Percentiles rank a stretch among this genome's conserved stretches.
Evolutionary conservation across 2,888 invertebrate species (phyloP).

Genomic region (Lasioglossum pauxillum): DNA sequence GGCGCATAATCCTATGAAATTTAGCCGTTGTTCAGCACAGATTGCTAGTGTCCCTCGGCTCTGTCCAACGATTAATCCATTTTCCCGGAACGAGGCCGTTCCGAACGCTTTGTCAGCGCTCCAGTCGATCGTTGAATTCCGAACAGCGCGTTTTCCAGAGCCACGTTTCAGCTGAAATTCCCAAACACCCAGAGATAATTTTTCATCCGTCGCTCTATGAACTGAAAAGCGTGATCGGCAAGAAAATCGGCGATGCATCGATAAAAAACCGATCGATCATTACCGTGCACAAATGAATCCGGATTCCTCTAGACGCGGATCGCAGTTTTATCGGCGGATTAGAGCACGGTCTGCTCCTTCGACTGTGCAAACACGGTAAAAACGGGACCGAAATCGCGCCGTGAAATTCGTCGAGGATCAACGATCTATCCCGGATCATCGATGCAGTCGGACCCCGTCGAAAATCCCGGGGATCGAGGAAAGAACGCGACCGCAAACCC

Average conservation of each 20-base stretch:
- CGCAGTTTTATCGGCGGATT: slow-evolving; percentile 32
- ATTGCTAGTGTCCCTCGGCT: slow-evolving; percentile 26
- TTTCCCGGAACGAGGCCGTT: neutral
- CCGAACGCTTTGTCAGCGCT: slow-evolving; percentile 1
- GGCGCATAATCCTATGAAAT: slow-evolving; percentile 49
- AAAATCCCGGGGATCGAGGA: slow-evolving; percentile 16
- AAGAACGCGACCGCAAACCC: slow-evolving; percentile 26
- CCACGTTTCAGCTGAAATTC: neutral
- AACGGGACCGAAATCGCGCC: slow-evolving; percentile 33
- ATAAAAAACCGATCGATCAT: slow-evolving; percentile 23
- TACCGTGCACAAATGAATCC: slow-evolving; percentile 25
- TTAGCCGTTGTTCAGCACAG: slow-evolving; percentile 27
- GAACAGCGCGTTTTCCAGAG: neutral
- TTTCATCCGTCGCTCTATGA: neutral
- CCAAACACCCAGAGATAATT: neutral
- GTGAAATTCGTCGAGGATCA: slow-evolving; percentile 55
- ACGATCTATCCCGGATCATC: slow-evolving; percentile 3
- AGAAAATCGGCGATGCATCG: neutral
- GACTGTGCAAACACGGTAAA: slow-evolving; percentile 21
- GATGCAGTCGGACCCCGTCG: neutral
- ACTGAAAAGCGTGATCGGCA: neutral
- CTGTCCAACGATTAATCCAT: slow-evolving; percentile 29
- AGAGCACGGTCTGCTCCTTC: slow-evolving; percentile 22
- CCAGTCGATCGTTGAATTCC: neutral
- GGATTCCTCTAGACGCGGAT: slow-evolving; percentile 25